Evolutionary conservation across 2,888 invertebrate species (phyloP).

Genomic region (Antheraea assamensis): DNA sequence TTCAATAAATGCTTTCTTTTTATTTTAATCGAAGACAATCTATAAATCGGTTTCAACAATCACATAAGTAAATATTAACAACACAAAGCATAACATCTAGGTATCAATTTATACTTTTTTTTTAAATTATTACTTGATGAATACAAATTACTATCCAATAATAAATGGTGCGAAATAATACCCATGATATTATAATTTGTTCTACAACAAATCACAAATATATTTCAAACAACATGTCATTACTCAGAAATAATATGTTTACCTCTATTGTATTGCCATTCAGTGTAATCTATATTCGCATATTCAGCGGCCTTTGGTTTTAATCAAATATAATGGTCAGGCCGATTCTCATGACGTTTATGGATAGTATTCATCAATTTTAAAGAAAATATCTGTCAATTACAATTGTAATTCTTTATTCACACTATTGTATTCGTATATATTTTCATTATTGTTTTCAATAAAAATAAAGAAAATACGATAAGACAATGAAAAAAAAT

Average conservation of each 20-base stretch:
- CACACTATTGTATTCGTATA: too few relatives aligned
- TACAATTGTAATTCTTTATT: too few relatives aligned
- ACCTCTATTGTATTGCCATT: conserved; percentile 2
- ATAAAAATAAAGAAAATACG: too few relatives aligned
- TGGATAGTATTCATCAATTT: neutral
- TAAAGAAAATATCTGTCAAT: neutral
- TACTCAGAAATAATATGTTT: neutral
- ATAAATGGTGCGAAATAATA: neutral
- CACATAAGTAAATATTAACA: too few relatives aligned
- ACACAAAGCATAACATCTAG: too few relatives aligned
- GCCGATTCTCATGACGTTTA: neutral
- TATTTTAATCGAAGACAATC: neutral
- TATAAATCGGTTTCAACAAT: too few relatives aligned
- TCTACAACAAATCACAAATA: neutral
- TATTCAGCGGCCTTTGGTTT: neutral
- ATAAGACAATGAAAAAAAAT: neutral
- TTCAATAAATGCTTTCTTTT: neutral
- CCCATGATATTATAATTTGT: neutral
- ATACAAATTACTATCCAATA: neutral
- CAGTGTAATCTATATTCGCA: neutral
- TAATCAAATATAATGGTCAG: neutral
- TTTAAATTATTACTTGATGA: neutral
- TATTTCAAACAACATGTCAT: neutral
- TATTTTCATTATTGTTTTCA: too few relatives aligned
- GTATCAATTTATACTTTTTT: too few relatives aligned